These are phyloP conservation scores for Neodontobutis hainanensis DNA, from an alignment of 2,113 vertebrate species.

Conservation along the genomic window DNA sequence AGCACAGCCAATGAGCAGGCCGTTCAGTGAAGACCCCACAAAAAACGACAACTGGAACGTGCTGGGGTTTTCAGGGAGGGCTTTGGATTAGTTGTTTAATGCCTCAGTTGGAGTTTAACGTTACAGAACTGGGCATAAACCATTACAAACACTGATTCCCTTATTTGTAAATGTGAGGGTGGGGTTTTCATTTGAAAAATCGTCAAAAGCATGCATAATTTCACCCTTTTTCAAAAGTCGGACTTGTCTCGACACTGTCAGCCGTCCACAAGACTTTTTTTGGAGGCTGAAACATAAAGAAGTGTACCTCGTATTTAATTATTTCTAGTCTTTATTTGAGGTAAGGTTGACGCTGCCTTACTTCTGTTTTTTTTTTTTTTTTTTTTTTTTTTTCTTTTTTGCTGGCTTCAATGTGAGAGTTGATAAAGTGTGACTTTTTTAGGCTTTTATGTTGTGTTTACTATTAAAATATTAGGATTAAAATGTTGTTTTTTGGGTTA, in stretches of 20 bases:
- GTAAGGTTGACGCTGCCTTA: conserved; percentile 59
- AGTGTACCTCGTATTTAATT: conserved; percentile 77
- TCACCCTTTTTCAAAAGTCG: conserved; percentile 59
- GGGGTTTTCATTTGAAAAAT: conserved; percentile 57
- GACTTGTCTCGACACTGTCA: conserved; percentile 72
- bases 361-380: conserved; percentile 43
- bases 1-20: conserved; percentile 89
- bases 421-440: conserved; percentile 59
- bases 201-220: conserved; percentile 51
- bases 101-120: conserved; percentile 42
- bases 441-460: conserved; percentile 70
- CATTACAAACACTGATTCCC: conserved; percentile 45
- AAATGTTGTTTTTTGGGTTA: conserved; percentile 51
- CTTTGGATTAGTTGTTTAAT: conserved; percentile 24
- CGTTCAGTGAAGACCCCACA: conserved; percentile 82
- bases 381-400: conserved; percentile 25
- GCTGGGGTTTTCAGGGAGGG: background rate
- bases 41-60: conserved; percentile 25
- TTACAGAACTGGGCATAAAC: conserved; percentile 47
- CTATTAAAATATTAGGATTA: conserved; percentile 69
- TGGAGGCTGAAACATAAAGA: conserved; percentile 62
- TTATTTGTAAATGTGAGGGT: conserved; percentile 45
- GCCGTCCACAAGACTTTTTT: conserved; percentile 51
- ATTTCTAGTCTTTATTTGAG: conserved; percentile 59
- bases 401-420: conserved; percentile 53